Evolutionary conservation across 2,888 invertebrate species (phyloP), one percentile per base, ranked within the genome.

Genomic region (Vandiemenella viatica): DNA sequence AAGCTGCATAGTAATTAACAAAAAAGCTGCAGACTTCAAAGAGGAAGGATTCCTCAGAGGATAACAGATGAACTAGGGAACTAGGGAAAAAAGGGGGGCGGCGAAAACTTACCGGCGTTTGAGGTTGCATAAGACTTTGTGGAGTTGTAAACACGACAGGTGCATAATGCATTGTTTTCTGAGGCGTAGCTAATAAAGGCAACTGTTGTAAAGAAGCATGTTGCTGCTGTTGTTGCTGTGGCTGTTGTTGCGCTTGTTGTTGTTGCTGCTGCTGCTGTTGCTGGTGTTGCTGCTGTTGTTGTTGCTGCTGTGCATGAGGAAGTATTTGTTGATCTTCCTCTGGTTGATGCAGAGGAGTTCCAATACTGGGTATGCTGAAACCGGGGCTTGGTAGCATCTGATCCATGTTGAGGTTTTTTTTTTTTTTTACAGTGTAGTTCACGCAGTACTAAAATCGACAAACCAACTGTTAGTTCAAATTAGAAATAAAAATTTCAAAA

Each of bases 201-300:
- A 53, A 53, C 48, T 58, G 55, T 1, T 78, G 71, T 46, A 76
- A 74, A 55, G 76, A 66, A 58, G 78, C 77, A 2, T 65, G 67
- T 26, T 63, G 64, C 21, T 63, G 63, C 49, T 68, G 68, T 47
- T 66, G 71, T 57, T 85, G 86, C 60, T 85, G 84, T 58, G 80
- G 80, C 57, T 87, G 71, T 1, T 87, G 85, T 73, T 84, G 84
- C 44, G 88, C 85, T 45, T 89, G 73, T 59, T 90, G 90, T 64
- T 86, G 83, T 64, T 90, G 89, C 65, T 91, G 90, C 62, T 90
- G 88, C 63, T 90, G 89, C 17, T 87, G 86, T 60, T 89, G 89
- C 70, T 90, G 89, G 2, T 65, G 67, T 26, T 63, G 64, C 21
- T 63, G 63, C 49, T 68, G 68, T 47, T 66, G 71, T 57, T 85